Base-by-base conservation (phyloP, 2,888 invertebrate genomes). In the Agriopis leucophaearia region DNA sequence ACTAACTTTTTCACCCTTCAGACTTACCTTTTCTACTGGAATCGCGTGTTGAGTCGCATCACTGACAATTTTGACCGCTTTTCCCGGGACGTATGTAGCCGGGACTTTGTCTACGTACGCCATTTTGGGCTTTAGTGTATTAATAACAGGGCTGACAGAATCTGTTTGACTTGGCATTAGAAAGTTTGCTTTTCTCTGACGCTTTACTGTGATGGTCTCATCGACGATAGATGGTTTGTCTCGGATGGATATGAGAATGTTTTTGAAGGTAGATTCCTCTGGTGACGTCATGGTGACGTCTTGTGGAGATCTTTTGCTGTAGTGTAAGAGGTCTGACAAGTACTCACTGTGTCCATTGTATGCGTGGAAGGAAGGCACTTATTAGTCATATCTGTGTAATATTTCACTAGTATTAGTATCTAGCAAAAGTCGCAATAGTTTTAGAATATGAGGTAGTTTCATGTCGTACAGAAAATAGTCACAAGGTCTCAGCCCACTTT, bases 31-130 rank as follows among this genome's bases (percentile, higher is more conserved):
- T 0, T 88, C 86, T 36, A 88, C 82, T 51, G 87, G 82, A 5
- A 88, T 82, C 16, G 82, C 79, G 74, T 95, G 94, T 35, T 91
- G 88, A 0, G 89, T 94, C 0, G 79, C 87, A 64, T 94, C 94
- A 56, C 95, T 95, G 78, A 96, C 93, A 38, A 97, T 95, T 89
- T 97, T 96, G 13, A 97, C 96, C 0, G 96, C 96, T 85, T 96
- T 96, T 1, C 97, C 97, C 0, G 97, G 97, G 44, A 95, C 93
- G 71, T 94, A 93, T 0, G 82, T 86, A 0, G 86, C 66, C 0
- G 91, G 85, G 0, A 90, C 90, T 72, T 88, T 89, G 45, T 93
- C 93, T 1, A 89, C 8, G 78, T 90, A 94, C 44, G 94, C 94
- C 76, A 91, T 84, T 84, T 92, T 92, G 0, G 94, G 94, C 62